Evolutionary conservation across 2,113 vertebrate genomes (phyloP), one percentile per base, ranked within the genome.

Genomic region (Calcarius ornatus): DNA sequence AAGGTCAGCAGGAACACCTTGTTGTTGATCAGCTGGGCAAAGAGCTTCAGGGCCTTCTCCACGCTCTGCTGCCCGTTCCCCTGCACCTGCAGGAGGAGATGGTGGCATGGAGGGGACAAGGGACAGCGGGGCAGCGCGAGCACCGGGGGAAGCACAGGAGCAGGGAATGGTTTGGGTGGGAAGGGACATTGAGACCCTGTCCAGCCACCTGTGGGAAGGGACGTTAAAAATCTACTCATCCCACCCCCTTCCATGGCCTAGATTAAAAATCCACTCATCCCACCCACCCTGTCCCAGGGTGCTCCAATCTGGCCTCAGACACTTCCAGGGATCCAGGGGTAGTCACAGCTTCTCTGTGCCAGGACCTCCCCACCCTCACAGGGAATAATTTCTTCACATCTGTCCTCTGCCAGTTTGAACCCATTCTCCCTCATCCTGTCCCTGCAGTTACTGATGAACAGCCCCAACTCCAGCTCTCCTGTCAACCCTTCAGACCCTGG

Each of bases 11-110:
- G 98, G 97, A 99, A 99, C 73, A 99, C 98, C 91, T 99, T 99
- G 98, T 99, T 99, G 98, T 99, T 99, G 98, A 99, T 98, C 92
- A 99, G 98, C 97, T 99, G 99, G 8, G 98, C 99, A 25, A 99
- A 99, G 88, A 99, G 98, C 98, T 99, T 99, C 97, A 99, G 97
- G 90, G 99, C 99, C 95, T 99, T 99, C 97, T 99, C 99, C 96
- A 99, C 99, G 0, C 97, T 98, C 97, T 99, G 99, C 97, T 99
- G 99, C 73, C 99, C 99, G 0, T 99, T 99, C 3, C 99, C 99
- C 8, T 99, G 99, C 25, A 99, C 99, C 99, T 99, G 96, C 1
- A 3, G 72, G 3, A 7, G 40, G 24, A 57, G 22, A 37, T 3
- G 6, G 5, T 0, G 2, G 69, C 25, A 2, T 0, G 0, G 42